Conservation (phyloP, 2,113 vertebrate genomes). For the Rhombomys opimus region DNA sequence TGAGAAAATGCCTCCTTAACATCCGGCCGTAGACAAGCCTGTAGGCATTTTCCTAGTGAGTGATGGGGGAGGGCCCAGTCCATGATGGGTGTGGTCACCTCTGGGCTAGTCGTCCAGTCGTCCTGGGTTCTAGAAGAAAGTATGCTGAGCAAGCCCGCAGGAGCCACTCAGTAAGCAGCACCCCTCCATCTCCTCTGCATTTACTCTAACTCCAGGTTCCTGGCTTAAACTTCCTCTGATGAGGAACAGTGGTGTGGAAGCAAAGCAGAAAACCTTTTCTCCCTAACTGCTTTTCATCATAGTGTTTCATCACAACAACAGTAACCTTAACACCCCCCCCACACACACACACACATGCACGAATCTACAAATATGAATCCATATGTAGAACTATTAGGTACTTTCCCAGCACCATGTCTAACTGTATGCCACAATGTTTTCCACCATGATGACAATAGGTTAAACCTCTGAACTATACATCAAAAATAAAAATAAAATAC, state of each 20-base stretch:
- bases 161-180: background rate
- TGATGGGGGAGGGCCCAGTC: background rate
- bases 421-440: too few relatives aligned
- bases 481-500: too few relatives aligned
- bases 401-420: too few relatives aligned
- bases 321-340: background rate
- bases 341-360: too few relatives aligned
- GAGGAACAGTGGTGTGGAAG: too few relatives aligned
- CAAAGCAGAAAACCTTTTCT: background rate
- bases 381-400: too few relatives aligned
- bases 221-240: background rate
- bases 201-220: background rate
- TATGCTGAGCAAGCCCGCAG: background rate
- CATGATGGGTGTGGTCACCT: too few relatives aligned
- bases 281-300: background rate
- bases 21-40: background rate
- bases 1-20: background rate
- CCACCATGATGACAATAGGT: too few relatives aligned
- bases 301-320: background rate
- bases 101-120: background rate
- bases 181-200: background rate
- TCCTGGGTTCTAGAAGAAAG: background rate
- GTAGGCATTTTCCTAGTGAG: background rate
- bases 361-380: too few relatives aligned
- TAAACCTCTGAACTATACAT: too few relatives aligned